Evolutionary conservation across 2,113 vertebrate genomes (phyloP).

Genomic region (Grammomys surdaster): DNA sequence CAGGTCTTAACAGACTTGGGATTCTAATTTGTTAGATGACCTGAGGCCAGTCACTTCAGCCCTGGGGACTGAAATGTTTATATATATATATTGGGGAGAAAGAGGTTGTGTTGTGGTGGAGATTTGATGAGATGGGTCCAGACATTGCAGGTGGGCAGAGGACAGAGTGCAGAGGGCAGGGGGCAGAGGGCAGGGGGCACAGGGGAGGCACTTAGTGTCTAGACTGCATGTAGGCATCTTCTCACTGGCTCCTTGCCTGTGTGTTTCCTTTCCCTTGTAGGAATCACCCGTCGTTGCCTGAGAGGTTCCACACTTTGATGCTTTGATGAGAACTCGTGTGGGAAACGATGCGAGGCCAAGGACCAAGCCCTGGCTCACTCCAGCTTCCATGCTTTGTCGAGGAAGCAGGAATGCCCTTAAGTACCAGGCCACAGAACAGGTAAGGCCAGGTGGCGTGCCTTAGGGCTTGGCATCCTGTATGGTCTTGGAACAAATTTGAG

Average conservation of each 20-base stretch:
- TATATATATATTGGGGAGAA: background rate
- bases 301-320: background rate
- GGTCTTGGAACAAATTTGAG: background rate
- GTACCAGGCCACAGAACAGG: too few relatives aligned
- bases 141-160: fast-evolving
- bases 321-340: background rate
- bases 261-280: background rate
- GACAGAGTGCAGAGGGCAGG: too few relatives aligned
- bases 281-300: background rate
- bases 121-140: background rate
- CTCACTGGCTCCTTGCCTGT: background rate
- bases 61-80: background rate
- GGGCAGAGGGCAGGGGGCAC: background rate
- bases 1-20: background rate
- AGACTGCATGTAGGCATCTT: background rate
- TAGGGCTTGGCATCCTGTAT: background rate
- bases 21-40: background rate
- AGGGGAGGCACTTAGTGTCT: background rate
- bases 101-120: too few relatives aligned
- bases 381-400: background rate
- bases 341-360: background rate
- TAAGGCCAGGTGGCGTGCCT: fast-evolving
- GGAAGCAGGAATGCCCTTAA: background rate
- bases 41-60: background rate
- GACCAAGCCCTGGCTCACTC: background rate